Conservation (phyloP, 2,797 vertebrate genomes). For the Synanceia verrucosa region DNA sequence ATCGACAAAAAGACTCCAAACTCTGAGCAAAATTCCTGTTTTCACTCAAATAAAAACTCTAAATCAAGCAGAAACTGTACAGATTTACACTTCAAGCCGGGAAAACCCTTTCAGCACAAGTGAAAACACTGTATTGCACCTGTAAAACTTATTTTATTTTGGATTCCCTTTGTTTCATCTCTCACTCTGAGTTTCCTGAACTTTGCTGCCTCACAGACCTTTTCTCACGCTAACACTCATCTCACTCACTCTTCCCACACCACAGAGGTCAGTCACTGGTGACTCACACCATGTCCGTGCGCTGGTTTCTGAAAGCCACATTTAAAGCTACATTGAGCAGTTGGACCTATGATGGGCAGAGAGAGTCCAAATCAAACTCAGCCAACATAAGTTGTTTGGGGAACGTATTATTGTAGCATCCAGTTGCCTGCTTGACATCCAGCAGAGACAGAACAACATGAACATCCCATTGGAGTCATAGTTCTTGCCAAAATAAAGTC, state of each 20-base stretch:
- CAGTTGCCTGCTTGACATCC: neutral
- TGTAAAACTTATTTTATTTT: neutral
- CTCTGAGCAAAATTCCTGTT: too few species aligned
- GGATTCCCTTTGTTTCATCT: constrained; percentile 2
- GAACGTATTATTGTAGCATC: neutral
- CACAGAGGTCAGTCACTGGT: neutral
- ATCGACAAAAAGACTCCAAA: too few species aligned
- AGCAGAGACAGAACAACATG: neutral
- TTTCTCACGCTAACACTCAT: constrained; percentile 38
- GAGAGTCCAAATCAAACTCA: neutral
- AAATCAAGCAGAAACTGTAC: too few species aligned
- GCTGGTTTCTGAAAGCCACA: neutral
- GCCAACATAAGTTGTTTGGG: neutral
- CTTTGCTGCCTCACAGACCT: constrained; percentile 13
- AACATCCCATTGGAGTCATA: neutral
- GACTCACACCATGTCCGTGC: neutral
- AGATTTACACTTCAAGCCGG: too few species aligned
- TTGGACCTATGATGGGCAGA: neutral
- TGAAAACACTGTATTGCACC: too few species aligned
- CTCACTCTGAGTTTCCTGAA: neutral
- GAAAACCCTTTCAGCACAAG: neutral
- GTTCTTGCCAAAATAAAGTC: neutral
- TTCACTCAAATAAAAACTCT: too few species aligned
- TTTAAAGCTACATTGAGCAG: neutral
- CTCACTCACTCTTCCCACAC: constrained; percentile 38